phyloP scores from a whole-genome alignment of 37 sponge, comb jelly and placozoan species.

The Spongilla lacustris region DNA sequence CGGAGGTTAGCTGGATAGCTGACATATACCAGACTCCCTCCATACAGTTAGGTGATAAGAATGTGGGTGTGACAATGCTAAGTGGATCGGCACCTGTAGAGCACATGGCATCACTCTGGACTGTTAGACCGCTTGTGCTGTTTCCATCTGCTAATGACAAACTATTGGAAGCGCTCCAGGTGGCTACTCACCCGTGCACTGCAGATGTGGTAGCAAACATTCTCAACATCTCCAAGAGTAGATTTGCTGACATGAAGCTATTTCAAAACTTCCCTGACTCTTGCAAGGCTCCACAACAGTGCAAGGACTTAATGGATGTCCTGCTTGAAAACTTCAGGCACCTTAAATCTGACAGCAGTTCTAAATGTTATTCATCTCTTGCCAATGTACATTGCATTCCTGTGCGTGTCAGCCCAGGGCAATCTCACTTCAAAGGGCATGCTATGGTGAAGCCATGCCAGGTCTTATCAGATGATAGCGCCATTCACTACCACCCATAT shows the following conservation, averaged over 20 bases:
- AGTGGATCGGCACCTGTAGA: too few species aligned
- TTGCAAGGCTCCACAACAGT: neutral
- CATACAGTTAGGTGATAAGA: neutral
- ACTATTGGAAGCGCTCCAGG: neutral
- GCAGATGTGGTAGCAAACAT: conserved; percentile 47
- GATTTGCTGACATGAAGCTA: conserved; percentile 8
- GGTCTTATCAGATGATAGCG: neutral
- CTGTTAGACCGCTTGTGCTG: too few species aligned
- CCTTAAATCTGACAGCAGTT: neutral
- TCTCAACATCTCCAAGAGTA: conserved; percentile 17
- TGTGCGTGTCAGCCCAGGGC: neutral
- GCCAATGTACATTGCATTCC: neutral
- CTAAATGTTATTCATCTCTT: neutral
- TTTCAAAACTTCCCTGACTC: conserved; percentile 36
- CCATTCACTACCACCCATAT: neutral
- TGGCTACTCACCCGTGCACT: neutral
- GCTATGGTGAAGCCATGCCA: neutral
- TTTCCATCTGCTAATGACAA: neutral
- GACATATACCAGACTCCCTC: conserved; percentile 4
- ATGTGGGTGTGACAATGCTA: neutral
- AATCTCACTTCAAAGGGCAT: neutral
- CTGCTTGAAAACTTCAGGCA: conserved; percentile 8
- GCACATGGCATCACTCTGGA: too few species aligned
- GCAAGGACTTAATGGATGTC: neutral
- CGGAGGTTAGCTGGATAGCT: conserved; percentile 34